Percentiles rank a stretch among this genome's conserved stretches.
These are phyloP conservation scores for Premnoplex brunnescens DNA, from an alignment of 2,797 vertebrate species.

Conservation along the genomic window DNA sequence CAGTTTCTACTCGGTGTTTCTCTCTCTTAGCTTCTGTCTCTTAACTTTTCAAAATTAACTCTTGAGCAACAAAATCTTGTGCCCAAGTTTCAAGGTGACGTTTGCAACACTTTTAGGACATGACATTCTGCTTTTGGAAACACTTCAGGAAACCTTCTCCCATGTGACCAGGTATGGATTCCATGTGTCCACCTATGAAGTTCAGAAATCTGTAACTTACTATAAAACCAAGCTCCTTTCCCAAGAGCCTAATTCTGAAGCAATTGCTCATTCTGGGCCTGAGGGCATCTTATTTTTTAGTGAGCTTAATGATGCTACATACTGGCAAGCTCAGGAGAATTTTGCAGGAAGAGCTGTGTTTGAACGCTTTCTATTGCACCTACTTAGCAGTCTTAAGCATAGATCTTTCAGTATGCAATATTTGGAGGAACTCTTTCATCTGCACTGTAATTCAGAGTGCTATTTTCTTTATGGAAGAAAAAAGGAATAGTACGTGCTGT, in stretches of 20 bases:
- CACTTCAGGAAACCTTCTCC: constrained; percentile 17
- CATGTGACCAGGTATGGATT: constrained; percentile 38
- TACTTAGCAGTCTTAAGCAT: neutral
- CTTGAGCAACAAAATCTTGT: neutral
- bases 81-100: neutral
- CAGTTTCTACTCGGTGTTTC: neutral
- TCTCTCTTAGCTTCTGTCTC: neutral
- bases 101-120: neutral
- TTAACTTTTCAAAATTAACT: neutral
- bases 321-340: constrained; percentile 16
- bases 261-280: constrained; percentile 50
- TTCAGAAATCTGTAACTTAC: neutral
- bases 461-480: neutral
- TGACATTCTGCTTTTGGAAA: constrained; percentile 13
- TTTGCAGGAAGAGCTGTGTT: constrained; percentile 36
- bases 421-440: neutral
- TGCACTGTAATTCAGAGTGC: neutral
- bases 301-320: constrained; percentile 53
- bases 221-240: constrained; percentile 24
- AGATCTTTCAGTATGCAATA: neutral
- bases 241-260: constrained; percentile 62
- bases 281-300: constrained; percentile 45
- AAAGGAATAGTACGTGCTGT: neutral
- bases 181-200: constrained; percentile 9
- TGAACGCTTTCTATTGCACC: neutral